phyloP scores from a whole-genome alignment of 2,113 vertebrate species.

The Upupa epops region DNA sequence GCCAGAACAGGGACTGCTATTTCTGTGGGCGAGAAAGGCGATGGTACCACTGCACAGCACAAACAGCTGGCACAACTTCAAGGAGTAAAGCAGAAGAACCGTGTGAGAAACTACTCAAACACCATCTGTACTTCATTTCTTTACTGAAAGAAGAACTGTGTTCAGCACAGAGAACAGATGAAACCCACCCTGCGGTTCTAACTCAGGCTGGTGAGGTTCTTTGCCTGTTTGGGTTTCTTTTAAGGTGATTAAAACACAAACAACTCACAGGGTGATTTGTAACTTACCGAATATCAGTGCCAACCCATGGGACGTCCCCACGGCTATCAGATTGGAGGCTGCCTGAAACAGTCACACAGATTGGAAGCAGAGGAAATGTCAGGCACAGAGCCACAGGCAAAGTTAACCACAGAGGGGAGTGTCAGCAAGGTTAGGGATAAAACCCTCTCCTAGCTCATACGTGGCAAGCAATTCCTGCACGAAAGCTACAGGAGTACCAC shows the following conservation, averaged over 20 bases:
- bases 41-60: too few relatives aligned
- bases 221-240: not conserved
- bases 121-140: not conserved
- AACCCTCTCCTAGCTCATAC: not conserved
- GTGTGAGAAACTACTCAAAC: not conserved
- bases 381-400: not conserved
- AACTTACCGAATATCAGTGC: constrained; percentile 95
- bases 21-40: too few relatives aligned
- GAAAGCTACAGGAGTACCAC: not conserved
- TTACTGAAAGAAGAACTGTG: not conserved
- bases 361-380: not conserved
- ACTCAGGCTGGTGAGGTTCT: fast-evolving
- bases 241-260: not conserved
- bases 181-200: not conserved
- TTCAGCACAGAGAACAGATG: not conserved
- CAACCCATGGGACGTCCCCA: constrained; percentile 97
- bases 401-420: not conserved
- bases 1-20: too few relatives aligned
- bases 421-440: not conserved
- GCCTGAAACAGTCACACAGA: constrained; percentile 78
- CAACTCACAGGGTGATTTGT: not conserved
- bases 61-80: too few relatives aligned
- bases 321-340: constrained; percentile 91
- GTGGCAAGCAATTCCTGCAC: not conserved
- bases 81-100: not conserved